A percentile compares a stretch with the other conserved stretches of the same genome.
phyloP scores from a whole-genome alignment of 2,797 vertebrate genomes.

The Chelonia mydas region DNA sequence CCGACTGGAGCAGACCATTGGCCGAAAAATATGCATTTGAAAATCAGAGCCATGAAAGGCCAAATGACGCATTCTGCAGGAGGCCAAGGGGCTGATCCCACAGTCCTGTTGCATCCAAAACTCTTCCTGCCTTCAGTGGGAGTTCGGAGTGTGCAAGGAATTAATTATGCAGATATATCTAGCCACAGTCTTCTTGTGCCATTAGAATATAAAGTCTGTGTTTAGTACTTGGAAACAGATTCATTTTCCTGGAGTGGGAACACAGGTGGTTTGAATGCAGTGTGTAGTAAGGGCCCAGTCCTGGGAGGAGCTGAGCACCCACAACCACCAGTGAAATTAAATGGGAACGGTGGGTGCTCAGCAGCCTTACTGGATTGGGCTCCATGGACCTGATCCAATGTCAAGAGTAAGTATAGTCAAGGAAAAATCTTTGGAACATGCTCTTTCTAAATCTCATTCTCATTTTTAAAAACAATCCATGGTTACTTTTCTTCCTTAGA shows the following conservation, averaged over 20 bases:
- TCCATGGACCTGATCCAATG: neutral
- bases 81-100: neutral
- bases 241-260: neutral
- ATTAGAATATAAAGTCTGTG: neutral
- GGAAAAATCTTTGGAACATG: neutral
- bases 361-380: neutral
- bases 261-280: neutral
- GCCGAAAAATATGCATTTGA: neutral
- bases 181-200: neutral
- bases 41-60: neutral
- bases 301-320: neutral
- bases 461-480: neutral
- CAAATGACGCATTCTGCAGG: too few species aligned
- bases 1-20: neutral
- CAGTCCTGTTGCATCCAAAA: neutral
- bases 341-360: fast-evolving
- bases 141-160: neutral
- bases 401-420: neutral
- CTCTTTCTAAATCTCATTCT: neutral
- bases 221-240: neutral
- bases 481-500: neutral
- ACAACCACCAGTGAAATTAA: neutral
- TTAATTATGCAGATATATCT: neutral
- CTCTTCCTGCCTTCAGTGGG: neutral
- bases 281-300: neutral